Conservation (phyloP, 2,888 invertebrate species). For the Eristalis pertinax region DNA sequence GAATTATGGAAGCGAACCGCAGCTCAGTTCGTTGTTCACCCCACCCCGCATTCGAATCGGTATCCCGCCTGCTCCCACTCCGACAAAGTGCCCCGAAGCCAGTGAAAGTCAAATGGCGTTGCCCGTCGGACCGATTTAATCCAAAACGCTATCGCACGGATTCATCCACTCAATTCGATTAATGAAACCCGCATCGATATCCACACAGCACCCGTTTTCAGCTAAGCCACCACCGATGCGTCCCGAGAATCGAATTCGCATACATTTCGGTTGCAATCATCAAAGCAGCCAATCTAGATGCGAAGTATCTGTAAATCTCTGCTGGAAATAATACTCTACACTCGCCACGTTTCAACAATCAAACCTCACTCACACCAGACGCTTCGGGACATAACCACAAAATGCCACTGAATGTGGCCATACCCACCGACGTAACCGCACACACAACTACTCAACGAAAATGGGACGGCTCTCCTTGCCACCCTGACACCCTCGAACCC, state of each 20-base stretch:
- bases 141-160: neutral
- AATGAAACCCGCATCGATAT: neutral
- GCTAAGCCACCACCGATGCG: neutral
- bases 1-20: neutral
- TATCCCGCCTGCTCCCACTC: neutral
- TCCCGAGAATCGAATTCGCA: neutral
- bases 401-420: neutral
- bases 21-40: neutral
- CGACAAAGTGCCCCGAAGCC: neutral
- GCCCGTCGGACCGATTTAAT: neutral
- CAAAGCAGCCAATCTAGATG: neutral
- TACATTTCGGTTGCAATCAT: neutral
- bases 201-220: neutral
- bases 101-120: neutral
- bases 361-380: neutral
- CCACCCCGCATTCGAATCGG: too few relatives aligned
- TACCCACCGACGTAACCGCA: neutral
- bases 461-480: neutral
- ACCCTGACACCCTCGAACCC: neutral
- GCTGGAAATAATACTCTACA: constrained; percentile 6
- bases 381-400: neutral
- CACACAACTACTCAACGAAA: neutral
- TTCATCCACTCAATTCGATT: neutral
- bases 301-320: neutral
- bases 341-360: constrained; percentile 2